phyloP scores from a whole-genome alignment of 2,888 invertebrate species.

The Saturnia japonica region DNA sequence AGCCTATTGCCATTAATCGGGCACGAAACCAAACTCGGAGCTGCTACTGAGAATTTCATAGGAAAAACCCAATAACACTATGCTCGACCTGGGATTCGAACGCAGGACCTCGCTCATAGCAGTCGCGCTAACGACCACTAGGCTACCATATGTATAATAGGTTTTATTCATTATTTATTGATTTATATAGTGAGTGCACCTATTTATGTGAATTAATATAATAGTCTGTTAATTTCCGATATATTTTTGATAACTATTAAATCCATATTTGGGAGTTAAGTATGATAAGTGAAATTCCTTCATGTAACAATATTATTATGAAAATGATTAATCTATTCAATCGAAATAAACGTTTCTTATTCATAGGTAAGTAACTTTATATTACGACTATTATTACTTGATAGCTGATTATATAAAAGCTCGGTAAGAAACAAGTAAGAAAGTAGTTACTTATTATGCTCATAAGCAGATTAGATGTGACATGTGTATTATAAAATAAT shows the following conservation, averaged over 20 bases:
- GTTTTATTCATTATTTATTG: neutral
- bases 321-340: neutral
- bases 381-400: neutral
- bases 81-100: no score
- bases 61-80: no score
- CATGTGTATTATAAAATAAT: neutral
- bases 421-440: neutral
- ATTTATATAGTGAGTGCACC: neutral
- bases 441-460: slow-evolving; percentile 6
- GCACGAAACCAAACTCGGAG: no score
- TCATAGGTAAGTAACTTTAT: neutral
- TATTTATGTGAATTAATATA: neutral
- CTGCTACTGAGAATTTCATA: no score
- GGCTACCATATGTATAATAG: no score
- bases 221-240: neutral
- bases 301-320: neutral
- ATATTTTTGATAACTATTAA: neutral
- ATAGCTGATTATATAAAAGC: neutral
- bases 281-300: neutral
- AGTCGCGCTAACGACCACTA: no score
- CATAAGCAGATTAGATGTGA: neutral
- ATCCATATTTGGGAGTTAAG: neutral
- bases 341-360: no score
- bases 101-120: no score
- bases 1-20: no score